Percentiles rank a stretch among this genome's conserved stretches.
phyloP scores from a whole-genome alignment of 2,797 vertebrate genomes.

The Sparidentex hasta region DNA sequence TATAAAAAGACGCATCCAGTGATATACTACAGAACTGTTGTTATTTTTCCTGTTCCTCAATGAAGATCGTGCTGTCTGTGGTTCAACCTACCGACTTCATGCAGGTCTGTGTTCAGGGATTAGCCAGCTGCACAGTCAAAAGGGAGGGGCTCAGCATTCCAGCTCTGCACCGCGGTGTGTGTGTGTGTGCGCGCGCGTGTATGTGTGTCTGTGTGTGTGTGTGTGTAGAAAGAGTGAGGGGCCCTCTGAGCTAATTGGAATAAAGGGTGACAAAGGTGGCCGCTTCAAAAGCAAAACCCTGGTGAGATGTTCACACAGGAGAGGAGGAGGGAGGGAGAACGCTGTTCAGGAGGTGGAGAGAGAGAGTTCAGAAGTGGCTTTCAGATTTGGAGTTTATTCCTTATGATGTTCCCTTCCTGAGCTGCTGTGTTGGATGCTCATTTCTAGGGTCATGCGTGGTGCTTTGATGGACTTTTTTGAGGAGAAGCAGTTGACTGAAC shows the following conservation, averaged over 20 bases:
- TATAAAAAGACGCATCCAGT: neutral
- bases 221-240: conserved; percentile 64
- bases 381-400: conserved; percentile 44
- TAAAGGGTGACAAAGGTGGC: conserved; percentile 92
- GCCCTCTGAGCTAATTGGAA: conserved; percentile 92
- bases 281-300: conserved; percentile 87
- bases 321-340: conserved; percentile 42
- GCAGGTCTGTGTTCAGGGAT: conserved; percentile 73
- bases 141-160: conserved; percentile 85
- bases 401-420: conserved; percentile 19
- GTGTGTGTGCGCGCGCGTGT: conserved; percentile 44
- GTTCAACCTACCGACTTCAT: conserved; percentile 50
- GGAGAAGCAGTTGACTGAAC: conserved; percentile 22
- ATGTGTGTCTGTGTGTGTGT: too few species aligned
- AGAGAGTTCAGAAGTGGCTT: conserved; percentile 45
- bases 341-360: conserved; percentile 70
- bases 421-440: conserved; percentile 5
- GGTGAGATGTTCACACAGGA: conserved; percentile 77
- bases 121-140: conserved; percentile 78
- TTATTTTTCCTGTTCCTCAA: conserved; percentile 1
- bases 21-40: neutral
- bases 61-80: conserved; percentile 10
- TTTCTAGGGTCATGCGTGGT: conserved; percentile 3
- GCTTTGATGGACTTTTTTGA: conserved; percentile 37
- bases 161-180: conserved; percentile 78